Percentiles rank a stretch among this genome's conserved stretches.
Conservation (phyloP, 2,113 vertebrate species). For the Sinosuthora webbiana region DNA sequence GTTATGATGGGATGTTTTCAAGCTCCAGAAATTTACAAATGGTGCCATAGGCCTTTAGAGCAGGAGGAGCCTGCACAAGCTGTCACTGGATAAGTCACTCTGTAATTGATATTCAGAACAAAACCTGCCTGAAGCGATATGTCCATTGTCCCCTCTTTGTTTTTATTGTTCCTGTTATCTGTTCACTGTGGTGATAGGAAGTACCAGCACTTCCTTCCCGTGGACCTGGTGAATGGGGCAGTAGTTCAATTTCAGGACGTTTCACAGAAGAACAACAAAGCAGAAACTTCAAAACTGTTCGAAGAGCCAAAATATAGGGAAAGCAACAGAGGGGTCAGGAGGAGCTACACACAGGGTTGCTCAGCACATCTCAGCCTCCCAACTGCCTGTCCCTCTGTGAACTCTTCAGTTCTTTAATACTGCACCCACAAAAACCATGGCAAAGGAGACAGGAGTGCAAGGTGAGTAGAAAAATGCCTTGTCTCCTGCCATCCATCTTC, state of each 20-base stretch:
- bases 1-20: neutral
- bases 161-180: neutral
- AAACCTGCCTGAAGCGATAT: neutral
- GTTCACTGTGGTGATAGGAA: fast-evolving
- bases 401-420: neutral
- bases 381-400: neutral
- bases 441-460: neutral
- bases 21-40: neutral
- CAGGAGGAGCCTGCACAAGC: neutral
- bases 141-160: neutral
- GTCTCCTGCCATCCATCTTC: neutral
- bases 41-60: neutral
- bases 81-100: neutral
- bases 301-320: neutral
- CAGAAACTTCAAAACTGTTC: neutral
- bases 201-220: neutral
- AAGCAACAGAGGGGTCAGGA: neutral
- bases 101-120: neutral
- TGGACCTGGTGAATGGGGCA: neutral
- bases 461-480: neutral
- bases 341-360: neutral
- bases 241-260: neutral
- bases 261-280: neutral
- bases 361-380: neutral
- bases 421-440: neutral